These are phyloP conservation scores for Ptilodon capucinus DNA, from an alignment of 2,888 invertebrate species.

Conservation along the genomic window DNA sequence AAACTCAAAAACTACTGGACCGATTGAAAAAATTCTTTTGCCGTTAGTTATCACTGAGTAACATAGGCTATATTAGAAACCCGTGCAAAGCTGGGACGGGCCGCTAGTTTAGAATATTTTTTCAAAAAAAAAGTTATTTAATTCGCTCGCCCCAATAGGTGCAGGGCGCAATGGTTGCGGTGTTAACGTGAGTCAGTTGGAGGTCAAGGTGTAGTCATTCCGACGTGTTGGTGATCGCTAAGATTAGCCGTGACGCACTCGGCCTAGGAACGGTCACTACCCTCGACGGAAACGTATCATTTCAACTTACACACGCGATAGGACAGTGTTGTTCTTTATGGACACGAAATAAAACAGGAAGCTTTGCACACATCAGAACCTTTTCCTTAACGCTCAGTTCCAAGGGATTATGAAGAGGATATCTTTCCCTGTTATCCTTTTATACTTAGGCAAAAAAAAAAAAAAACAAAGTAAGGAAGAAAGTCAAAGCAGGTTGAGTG, in stretches of 20 bases:
- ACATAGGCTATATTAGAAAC: too few relatives aligned
- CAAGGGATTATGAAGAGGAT: neutral
- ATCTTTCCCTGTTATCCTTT: neutral
- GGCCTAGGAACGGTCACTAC: constrained; percentile 52
- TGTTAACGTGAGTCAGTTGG: constrained; percentile 52
- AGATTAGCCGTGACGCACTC: constrained; percentile 70
- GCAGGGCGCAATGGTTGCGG: constrained; percentile 35
- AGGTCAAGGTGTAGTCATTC: constrained; percentile 57
- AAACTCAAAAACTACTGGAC: too few relatives aligned
- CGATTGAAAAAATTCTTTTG: too few relatives aligned
- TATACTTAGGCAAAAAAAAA: neutral
- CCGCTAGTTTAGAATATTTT: too few relatives aligned
- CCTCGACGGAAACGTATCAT: constrained; percentile 25
- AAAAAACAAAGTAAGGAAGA: too few relatives aligned
- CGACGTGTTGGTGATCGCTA: constrained; percentile 46
- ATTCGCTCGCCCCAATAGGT: too few relatives aligned
- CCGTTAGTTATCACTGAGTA: too few relatives aligned
- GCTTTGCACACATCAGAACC: neutral
- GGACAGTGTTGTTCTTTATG: neutral
- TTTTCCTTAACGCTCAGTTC: neutral
- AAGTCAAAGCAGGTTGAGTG: too few relatives aligned
- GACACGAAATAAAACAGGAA: constrained; percentile 1
- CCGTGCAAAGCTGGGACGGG: too few relatives aligned
- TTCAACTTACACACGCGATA: constrained; percentile 1
- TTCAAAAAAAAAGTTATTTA: too few relatives aligned